Percentiles rank a stretch among this genome's conserved stretches.
Conservation (phyloP, 2,888 invertebrate genomes). For the Omphaloscelis lunosa region DNA sequence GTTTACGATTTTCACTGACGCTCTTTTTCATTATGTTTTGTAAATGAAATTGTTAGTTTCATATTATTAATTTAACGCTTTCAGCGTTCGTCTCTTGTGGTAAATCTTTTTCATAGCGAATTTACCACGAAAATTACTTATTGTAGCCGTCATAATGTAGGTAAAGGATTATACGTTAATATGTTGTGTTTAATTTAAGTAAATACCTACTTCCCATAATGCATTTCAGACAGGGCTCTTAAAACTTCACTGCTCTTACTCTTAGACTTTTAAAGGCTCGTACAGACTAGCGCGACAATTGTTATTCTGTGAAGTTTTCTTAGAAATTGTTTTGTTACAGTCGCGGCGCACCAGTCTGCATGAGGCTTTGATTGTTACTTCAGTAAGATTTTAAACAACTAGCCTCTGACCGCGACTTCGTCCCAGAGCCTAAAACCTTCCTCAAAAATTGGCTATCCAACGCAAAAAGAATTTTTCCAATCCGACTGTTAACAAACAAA, state of each 20-base stretch:
- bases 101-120: not conserved
- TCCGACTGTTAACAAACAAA: too few relatives aligned
- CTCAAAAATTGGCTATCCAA: too few relatives aligned
- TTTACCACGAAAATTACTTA: not conserved
- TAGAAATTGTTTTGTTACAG: too few relatives aligned
- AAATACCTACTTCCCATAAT: not conserved
- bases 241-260: too few relatives aligned
- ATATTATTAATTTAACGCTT: too few relatives aligned
- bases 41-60: not conserved
- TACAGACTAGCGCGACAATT: too few relatives aligned
- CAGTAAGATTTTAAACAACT: not conserved
- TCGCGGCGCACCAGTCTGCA: too few relatives aligned
- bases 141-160: not conserved
- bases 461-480: too few relatives aligned
- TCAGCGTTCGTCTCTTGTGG: not conserved
- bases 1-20: constrained; percentile 14
- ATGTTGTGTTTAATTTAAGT: not conserved
- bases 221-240: not conserved
- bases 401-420: not conserved
- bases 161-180: not conserved
- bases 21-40: not conserved
- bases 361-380: not conserved
- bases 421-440: too few relatives aligned
- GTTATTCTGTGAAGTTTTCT: too few relatives aligned
- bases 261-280: too few relatives aligned